Conservation (phyloP, 2,888 invertebrate genomes). For the Callosobruchus maculatus region DNA sequence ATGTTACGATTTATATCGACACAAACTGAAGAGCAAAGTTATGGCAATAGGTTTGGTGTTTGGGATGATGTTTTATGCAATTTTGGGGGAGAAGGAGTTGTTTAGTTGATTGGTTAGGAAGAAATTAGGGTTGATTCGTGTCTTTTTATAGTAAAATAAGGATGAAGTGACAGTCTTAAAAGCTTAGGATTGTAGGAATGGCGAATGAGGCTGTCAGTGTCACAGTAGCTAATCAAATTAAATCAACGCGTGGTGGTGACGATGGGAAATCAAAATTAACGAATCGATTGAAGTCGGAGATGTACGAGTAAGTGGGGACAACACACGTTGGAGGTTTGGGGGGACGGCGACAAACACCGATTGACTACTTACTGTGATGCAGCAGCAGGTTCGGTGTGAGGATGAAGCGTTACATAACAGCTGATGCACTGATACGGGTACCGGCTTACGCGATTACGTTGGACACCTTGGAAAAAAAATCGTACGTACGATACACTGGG, state of each 20-base stretch:
- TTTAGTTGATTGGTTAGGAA: too few relatives aligned
- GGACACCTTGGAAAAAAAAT: neutral
- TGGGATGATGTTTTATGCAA: too few relatives aligned
- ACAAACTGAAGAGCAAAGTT: neutral
- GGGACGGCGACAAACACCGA: neutral
- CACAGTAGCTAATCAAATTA: neutral
- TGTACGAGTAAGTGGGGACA: neutral
- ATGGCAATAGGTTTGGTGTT: too few relatives aligned
- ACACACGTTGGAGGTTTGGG: neutral
- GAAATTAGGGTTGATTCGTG: too few relatives aligned
- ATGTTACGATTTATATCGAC: neutral
- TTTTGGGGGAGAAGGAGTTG: too few relatives aligned
- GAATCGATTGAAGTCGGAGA: neutral
- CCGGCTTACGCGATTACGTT: neutral
- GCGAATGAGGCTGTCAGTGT: neutral
- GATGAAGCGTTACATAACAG: neutral
- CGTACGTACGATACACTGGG: slow-evolving; percentile 8
- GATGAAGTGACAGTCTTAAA: too few relatives aligned
- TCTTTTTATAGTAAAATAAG: too few relatives aligned
- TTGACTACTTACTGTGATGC: too few relatives aligned
- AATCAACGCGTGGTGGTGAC: neutral
- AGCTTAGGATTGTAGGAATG: too few relatives aligned
- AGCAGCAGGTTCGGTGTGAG: too few relatives aligned
- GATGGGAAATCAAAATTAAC: neutral
- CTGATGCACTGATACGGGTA: neutral